Conservation (phyloP, 1,140 invertebrate species). For the Euwallacea similis region DNA sequence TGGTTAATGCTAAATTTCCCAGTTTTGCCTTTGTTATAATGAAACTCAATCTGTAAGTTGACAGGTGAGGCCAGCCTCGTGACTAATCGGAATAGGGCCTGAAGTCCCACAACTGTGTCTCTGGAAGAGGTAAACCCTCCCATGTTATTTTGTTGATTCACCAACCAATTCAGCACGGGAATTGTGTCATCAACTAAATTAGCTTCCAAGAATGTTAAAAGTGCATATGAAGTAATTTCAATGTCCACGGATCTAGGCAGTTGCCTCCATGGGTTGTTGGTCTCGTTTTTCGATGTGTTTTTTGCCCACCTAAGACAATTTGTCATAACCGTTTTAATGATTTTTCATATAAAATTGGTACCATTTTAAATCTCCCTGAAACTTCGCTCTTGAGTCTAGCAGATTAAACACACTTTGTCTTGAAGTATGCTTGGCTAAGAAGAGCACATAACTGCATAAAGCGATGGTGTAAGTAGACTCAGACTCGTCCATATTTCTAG, state of each 20-base stretch:
- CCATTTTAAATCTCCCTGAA: conserved; percentile 57
- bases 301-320: conserved; percentile 54
- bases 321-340: not conserved
- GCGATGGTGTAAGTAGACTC: conserved; percentile 76
- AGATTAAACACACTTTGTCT: conserved; percentile 68
- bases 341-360: not conserved
- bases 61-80: conserved; percentile 45
- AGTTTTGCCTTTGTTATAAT: conserved; percentile 44
- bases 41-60: conserved; percentile 52
- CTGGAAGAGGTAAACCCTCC: conserved; percentile 78
- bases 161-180: conserved; percentile 70
- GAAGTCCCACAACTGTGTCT: conserved; percentile 68
- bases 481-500: conserved; percentile 69
- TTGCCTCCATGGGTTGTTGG: conserved; percentile 59
- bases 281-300: conserved; percentile 46
- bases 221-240: conserved; percentile 76
- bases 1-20: conserved; percentile 50
- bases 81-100: conserved; percentile 66
- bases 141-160: conserved; percentile 71
- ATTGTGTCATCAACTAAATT: conserved; percentile 60
- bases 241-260: conserved; percentile 67
- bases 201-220: conserved; percentile 65
- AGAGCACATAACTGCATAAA: conserved; percentile 75
- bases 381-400: conserved; percentile 62
- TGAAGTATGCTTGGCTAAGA: conserved; percentile 71